These are phyloP conservation scores for Eustalomyia histrio DNA, from an alignment of 2,888 invertebrate species.

Conservation along the genomic window DNA sequence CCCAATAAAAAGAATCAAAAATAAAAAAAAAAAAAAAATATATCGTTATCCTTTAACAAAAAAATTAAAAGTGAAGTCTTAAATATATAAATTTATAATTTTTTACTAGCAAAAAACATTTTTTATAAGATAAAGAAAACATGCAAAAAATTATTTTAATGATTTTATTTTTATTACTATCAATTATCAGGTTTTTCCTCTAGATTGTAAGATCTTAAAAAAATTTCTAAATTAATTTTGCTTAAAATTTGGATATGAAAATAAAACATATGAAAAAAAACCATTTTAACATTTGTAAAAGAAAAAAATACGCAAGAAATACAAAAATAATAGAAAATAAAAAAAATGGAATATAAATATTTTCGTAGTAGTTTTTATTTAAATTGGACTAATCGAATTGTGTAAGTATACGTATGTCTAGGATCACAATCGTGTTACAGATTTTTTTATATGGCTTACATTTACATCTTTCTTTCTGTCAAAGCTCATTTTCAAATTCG, in stretches of 20 bases:
- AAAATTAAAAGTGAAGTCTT: slow-evolving; percentile 4
- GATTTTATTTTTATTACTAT: not conserved
- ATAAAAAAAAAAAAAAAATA: slow-evolving; percentile 2
- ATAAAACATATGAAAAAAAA: not conserved
- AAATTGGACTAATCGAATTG: not conserved
- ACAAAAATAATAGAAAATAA: slow-evolving; percentile 57
- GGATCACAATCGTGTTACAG: too few relatives aligned
- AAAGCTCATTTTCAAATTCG: too few relatives aligned
- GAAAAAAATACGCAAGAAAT: not conserved
- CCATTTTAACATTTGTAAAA: slow-evolving; percentile 20
- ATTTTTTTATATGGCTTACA: too few relatives aligned
- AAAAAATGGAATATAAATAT: slow-evolving; percentile 38
- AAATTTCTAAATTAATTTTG: not conserved
- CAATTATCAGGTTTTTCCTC: slow-evolving; percentile 24
- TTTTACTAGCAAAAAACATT: slow-evolving; percentile 60
- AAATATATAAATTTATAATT: slow-evolving; percentile 6
- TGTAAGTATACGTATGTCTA: too few relatives aligned
- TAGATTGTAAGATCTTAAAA: slow-evolving; percentile 48
- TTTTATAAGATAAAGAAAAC: slow-evolving; percentile 58
- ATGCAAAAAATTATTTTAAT: not conserved
- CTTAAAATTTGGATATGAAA: not conserved
- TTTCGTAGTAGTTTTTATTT: not conserved
- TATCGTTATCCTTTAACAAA: slow-evolving; percentile 6
- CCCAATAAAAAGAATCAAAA: not conserved
- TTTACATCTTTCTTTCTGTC: too few relatives aligned